A percentile compares a stretch with the other conserved stretches of the same genome.
Conservation (phyloP, 2,797 vertebrate genomes). For the Poeciliopsis presidionis region DNA sequence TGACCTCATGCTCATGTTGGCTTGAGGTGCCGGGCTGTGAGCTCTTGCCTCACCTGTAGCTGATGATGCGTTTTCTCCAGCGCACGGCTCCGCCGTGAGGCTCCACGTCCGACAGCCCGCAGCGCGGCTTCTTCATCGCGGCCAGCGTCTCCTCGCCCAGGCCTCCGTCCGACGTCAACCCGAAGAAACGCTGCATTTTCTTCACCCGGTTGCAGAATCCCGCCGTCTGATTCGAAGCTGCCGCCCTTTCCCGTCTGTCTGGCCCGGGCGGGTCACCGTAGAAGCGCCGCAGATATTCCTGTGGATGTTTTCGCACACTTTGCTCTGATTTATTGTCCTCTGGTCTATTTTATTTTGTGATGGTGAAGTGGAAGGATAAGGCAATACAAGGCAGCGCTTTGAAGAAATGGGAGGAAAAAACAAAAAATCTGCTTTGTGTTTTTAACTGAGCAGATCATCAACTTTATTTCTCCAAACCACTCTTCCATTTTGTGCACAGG, state of each 20-base stretch:
- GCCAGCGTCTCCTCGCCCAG: conserved; percentile 64
- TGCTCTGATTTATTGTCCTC: too few species aligned
- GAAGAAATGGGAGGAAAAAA: background rate
- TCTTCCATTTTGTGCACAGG: background rate
- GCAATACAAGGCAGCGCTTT: background rate
- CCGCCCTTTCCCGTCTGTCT: conserved; percentile 42
- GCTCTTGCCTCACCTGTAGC: conserved; percentile 65
- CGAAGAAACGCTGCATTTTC: conserved; percentile 72
- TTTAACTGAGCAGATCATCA: background rate
- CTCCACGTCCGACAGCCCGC: conserved; percentile 75
- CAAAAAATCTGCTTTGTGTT: background rate
- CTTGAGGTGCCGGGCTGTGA: background rate
- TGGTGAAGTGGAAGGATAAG: too few species aligned
- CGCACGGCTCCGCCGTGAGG: conserved; percentile 40
- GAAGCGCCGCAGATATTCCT: conserved; percentile 70
- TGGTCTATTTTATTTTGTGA: too few species aligned
- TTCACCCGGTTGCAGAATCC: conserved; percentile 48
- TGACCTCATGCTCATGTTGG: background rate
- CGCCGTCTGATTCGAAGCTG: background rate
- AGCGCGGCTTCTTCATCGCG: conserved; percentile 69
- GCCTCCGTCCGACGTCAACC: conserved; percentile 62
- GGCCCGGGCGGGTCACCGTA: conserved; percentile 52
- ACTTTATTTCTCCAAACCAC: background rate
- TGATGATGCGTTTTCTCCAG: conserved; percentile 67
- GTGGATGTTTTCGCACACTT: background rate